Percentiles rank a stretch among this genome's conserved stretches.
Evolutionary conservation across 1,140 invertebrate species (phyloP).

Genomic region (Ptiloglossa arizonensis): DNA sequence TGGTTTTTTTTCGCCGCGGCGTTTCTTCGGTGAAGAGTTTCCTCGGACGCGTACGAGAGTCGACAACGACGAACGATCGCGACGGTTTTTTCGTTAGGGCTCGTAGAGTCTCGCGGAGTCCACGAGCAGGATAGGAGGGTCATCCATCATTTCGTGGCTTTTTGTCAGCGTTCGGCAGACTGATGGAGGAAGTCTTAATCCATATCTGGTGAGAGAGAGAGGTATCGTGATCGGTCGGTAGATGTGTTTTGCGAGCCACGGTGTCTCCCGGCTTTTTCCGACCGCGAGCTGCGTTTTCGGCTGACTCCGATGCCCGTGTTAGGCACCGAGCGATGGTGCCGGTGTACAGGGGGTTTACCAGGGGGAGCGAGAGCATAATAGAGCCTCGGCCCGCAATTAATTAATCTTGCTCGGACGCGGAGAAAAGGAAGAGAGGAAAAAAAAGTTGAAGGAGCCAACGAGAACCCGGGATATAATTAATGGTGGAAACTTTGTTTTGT

Average conservation of each 20-base stretch:
- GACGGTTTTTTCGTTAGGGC: conserved; percentile 50
- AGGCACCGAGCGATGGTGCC: too few species aligned
- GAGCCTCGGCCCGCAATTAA: conserved; percentile 31
- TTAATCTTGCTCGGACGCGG: conserved; percentile 34
- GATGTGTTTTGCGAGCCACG: conserved; percentile 54
- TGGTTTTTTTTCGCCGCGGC: conserved; percentile 17
- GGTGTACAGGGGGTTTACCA: too few species aligned
- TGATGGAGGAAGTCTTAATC: conserved; percentile 64
- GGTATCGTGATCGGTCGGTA: conserved; percentile 58
- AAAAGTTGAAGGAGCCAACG: too few species aligned
- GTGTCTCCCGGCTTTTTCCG: conserved; percentile 53
- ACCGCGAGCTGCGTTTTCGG: conserved; percentile 28
- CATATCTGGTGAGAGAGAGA: conserved; percentile 42
- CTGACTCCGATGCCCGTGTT: conserved; percentile 26
- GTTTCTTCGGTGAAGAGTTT: conserved; percentile 12
- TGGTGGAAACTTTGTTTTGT: conserved; percentile 48
- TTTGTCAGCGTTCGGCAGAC: conserved; percentile 61
- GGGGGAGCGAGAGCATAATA: conserved; percentile 27
- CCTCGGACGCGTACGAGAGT: conserved; percentile 12
- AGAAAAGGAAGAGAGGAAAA: too few species aligned
- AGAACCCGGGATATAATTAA: conserved; percentile 37
- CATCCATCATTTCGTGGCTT: conserved; percentile 62
- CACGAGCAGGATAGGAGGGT: conserved; percentile 13
- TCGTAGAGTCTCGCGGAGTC: conserved; percentile 38
- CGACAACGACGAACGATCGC: too few species aligned